Evolutionary conservation across 2,888 invertebrate genomes (phyloP).

Genomic region (Pasiphila rectangulata): DNA sequence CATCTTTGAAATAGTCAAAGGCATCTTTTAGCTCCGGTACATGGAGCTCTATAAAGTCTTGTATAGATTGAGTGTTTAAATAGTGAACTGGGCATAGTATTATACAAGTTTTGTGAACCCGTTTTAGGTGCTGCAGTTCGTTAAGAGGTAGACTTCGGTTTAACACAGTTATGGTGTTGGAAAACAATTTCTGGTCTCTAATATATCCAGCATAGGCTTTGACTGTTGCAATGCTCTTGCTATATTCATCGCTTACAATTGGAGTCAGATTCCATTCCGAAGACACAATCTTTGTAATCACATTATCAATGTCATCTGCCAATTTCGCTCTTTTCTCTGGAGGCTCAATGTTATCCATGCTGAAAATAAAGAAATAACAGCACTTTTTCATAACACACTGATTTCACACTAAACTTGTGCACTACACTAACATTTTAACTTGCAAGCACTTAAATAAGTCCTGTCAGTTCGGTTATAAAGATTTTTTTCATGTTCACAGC

Average conservation of each 20-base stretch:
- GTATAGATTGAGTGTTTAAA: constrained; percentile 53
- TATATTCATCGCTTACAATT: constrained; percentile 79
- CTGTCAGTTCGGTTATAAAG: too few species aligned
- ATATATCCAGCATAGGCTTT: constrained; percentile 83
- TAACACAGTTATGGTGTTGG: constrained; percentile 81
- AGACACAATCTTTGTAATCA: constrained; percentile 42
- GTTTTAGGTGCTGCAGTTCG: constrained; percentile 85
- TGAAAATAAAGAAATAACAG: constrained; percentile 66
- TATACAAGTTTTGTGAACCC: constrained; percentile 83
- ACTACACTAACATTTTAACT: too few species aligned
- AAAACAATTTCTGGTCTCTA: constrained; percentile 81
- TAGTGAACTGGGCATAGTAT: constrained; percentile 71
- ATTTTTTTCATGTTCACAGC: too few species aligned
- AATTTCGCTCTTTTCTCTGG: constrained; percentile 50
- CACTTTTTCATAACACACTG: constrained; percentile 51
- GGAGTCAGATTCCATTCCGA: constrained; percentile 62
- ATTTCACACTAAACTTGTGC: constrained; percentile 20
- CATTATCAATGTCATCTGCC: constrained; percentile 39
- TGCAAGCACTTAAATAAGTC: too few species aligned
- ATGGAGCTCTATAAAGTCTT: constrained; percentile 59
- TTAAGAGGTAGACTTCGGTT: constrained; percentile 82
- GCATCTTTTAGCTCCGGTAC: constrained; percentile 70
- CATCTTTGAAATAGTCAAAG: constrained; percentile 75
- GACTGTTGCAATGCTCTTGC: constrained; percentile 67
- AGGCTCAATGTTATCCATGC: constrained; percentile 46